Base-by-base conservation (phyloP, 2,113 vertebrate genomes). In the Chloroceryle aenea region DNA sequence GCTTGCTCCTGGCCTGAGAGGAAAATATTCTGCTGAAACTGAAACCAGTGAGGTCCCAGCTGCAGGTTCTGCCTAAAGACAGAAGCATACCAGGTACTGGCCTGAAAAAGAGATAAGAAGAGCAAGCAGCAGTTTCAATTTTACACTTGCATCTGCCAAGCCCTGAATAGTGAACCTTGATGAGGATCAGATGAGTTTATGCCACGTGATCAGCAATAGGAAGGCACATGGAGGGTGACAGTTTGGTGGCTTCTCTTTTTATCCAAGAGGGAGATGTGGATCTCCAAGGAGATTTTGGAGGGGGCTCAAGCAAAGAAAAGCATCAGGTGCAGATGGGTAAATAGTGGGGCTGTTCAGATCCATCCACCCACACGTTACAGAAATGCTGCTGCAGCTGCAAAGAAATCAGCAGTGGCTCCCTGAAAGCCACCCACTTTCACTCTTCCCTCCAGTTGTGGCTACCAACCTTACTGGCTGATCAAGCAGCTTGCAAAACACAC, bases 61-160 rank as follows among this genome's bases (percentile, higher is more conserved):
- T 0, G 59, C 45, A 68, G 61, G 45, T 67, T 87, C 74, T 71
- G 76, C 81, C 80, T 62, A 6, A 53, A 78, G 53, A 53, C 84
- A 87, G 71, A 85, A 59, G 32, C 67, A 27, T 18, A 61, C 30
- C 53, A 64, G 0, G 0, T 38, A 50, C 55, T 0, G 0, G 52
- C 36, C 71, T 38, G 47, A 78, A 64, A 64, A 75, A 30, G 48
- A 69, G 94, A 76, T 83, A 62, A 91, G 36, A 93, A n/a, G 25
- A 87, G 75, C 82, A 79, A 50, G 5, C 48, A 73, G 50, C 1
- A 80, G 91, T 91, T 96, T 94, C 94, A 73, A 63, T 91, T 95
- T 90, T 91, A 55, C 74, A 69, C 30, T 38, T 74, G 27, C n/a
- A 50, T 66, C 71, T 86, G 34, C 63, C 63, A 62, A 68, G 36